Evolutionary conservation across 37 sponge, comb jelly and placozoan genomes (phyloP).

Genomic region (Halisarca cf. caerulea): DNA sequence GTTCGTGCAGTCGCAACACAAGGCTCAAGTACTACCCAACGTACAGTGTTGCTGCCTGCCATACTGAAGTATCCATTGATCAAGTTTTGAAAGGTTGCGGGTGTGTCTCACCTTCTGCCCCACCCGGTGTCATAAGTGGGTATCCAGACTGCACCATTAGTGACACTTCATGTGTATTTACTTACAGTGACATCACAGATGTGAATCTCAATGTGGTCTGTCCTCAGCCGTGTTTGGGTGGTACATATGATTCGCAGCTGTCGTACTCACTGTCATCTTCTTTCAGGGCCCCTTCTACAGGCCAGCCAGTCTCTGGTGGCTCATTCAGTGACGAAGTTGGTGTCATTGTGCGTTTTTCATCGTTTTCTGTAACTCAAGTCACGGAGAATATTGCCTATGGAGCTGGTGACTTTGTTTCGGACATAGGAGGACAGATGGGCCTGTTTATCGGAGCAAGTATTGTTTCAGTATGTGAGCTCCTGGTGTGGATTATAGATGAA

Average conservation of each 20-base stretch:
- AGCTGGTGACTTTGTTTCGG: conserved; percentile 4
- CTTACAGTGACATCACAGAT: not conserved
- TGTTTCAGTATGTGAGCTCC: not conserved
- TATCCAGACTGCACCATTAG: not conserved
- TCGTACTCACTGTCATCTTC: not conserved
- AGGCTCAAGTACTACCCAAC: not conserved
- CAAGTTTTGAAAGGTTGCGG: not conserved
- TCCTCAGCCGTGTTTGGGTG: not conserved
- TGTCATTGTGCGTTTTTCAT: not conserved
- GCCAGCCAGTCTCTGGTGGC: not conserved
- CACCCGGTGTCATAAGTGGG: not conserved
- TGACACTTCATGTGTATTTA: not conserved
- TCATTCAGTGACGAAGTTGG: not conserved
- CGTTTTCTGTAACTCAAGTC: not conserved
- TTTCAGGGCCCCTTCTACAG: not conserved
- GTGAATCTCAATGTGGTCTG: not conserved
- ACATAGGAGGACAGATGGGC: conserved; percentile 28
- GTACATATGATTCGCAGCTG: not conserved
- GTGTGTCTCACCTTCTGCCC: not conserved
- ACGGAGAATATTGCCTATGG: conserved; percentile 6
- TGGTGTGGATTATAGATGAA: conserved; percentile 2
- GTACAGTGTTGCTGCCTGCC: not conserved
- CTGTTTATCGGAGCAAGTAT: conserved; percentile 18
- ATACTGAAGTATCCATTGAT: not conserved
- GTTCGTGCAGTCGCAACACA: not conserved